phyloP scores from a whole-genome alignment of 2,888 invertebrate species.

The Sisyra nigra region DNA sequence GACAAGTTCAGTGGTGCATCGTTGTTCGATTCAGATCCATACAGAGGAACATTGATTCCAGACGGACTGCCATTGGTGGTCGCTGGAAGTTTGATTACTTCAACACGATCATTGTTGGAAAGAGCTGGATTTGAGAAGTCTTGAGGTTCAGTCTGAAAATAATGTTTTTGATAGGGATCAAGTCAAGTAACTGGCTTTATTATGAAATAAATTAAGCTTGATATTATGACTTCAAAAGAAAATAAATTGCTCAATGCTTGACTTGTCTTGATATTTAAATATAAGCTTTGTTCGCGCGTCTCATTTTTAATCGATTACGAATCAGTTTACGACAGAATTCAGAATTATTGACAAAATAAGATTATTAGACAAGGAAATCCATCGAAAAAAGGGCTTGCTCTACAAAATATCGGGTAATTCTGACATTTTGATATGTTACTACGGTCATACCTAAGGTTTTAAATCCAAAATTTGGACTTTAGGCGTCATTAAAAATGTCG shows the following conservation, averaged over 20 bases:
- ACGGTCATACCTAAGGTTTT: too few relatives aligned
- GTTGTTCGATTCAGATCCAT: conserved; percentile 27
- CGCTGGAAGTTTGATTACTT: conserved; percentile 66
- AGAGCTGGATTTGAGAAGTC: conserved; percentile 9
- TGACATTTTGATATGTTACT: too few relatives aligned
- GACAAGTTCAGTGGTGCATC: conserved; percentile 74
- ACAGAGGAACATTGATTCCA: conserved; percentile 19
- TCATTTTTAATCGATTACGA: not conserved
- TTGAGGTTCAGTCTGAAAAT: conserved; percentile 8
- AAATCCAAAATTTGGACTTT: too few relatives aligned
- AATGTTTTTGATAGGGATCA: too few relatives aligned
- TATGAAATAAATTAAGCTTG: not conserved
- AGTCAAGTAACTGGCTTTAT: not conserved
- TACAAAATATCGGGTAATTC: too few relatives aligned
- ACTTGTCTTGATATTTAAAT: too few relatives aligned
- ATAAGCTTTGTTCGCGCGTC: not conserved
- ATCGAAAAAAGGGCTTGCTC: too few relatives aligned
- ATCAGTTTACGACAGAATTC: too few relatives aligned
- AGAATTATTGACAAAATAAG: not conserved
- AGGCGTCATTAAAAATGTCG: too few relatives aligned
- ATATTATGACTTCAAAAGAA: too few relatives aligned
- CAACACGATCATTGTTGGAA: conserved; percentile 49
- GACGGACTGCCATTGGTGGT: conserved; percentile 34
- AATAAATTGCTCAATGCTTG: too few relatives aligned
- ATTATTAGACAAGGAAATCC: not conserved